These are phyloP conservation scores for Drosophila planitibia DNA, from an alignment of 2,888 invertebrate species.

Conservation along the genomic window DNA sequence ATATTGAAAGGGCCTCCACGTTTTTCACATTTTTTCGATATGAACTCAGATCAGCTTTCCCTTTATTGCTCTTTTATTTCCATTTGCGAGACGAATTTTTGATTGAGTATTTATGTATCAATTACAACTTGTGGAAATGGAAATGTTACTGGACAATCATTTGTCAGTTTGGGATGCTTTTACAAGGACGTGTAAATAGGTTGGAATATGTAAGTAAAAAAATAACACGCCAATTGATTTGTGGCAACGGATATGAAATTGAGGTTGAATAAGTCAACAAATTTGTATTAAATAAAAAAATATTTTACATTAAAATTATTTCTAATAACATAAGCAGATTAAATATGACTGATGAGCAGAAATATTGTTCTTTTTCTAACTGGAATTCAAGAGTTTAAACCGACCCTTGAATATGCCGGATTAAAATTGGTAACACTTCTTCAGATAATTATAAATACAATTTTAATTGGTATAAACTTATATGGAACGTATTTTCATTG, in stretches of 20 bases:
- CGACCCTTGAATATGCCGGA: not conserved
- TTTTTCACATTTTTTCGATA: not conserved
- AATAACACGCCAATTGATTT: conserved; percentile 15
- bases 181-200: conserved; percentile 20
- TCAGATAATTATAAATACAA: not conserved
- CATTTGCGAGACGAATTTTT: not conserved
- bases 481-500: not conserved
- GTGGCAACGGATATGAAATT: not conserved
- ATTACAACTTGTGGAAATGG: conserved; percentile 1
- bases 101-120: conserved; percentile 22
- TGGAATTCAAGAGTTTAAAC: not conserved
- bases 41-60: conserved; percentile 4
- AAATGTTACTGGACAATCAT: not conserved
- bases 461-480: not conserved
- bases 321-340: not conserved
- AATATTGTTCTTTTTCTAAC: not conserved
- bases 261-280: not conserved
- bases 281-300: not conserved
- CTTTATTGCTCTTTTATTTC: conserved; percentile 4
- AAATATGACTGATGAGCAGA: not conserved
- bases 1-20: conserved; percentile 1
- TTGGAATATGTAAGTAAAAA: conserved; percentile 4
- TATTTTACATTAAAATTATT: not conserved
- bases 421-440: not conserved
- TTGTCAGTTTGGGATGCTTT: not conserved